Base-by-base conservation (phyloP, 1,140 invertebrate species). In the Cepaea nemoralis region DNA sequence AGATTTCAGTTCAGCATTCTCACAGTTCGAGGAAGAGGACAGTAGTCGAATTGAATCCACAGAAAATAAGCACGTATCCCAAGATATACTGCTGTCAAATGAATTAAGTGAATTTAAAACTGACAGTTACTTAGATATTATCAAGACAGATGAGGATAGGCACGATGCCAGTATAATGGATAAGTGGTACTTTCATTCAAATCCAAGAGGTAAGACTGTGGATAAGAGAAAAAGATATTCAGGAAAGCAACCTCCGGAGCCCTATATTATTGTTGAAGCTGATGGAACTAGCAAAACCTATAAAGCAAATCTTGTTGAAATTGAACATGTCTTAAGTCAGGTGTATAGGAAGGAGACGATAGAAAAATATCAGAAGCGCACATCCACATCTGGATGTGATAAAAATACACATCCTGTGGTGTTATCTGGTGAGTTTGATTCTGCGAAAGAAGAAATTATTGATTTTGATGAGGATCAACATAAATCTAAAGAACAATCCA, bases 321-420 rank as follows among this genome's bases (percentile, higher is more conserved):
- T 50, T 55, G 69, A 63, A 35, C 35, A 74, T 70, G 76, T 19
- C 27, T 48, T 74, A 12, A 39, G 24, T 31, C 45, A 83, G 40
- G 59, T 79, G 39, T 74, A 66, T 70, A 73, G n/a, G n/a, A 73
- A 79, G 39, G 67, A 74, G 70, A 77, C 63, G 19, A 79, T 50
- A 27, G 35, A 74, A 74, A 74, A 74, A n/a, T 66, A 42, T 55
- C 76, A 75, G 0, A 74, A 66, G n/a, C n/a, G n/a, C n/a, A 79
- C 59, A 63, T 24, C 31, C 27, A 45, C 33, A n/a, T n/a, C n/a
- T n/a, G 50, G 12, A 14, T 22, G 50, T 59, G 37, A 39, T 1
- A 19, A 73, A 59, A 33, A 75, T 14, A 6, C 5, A 35, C 66
- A 69, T 6, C 31, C 8, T 14, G 35, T 33, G 19, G 66, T 69